Base-by-base conservation (phyloP, 1,140 invertebrate genomes). In the Formica exsecta region DNA sequence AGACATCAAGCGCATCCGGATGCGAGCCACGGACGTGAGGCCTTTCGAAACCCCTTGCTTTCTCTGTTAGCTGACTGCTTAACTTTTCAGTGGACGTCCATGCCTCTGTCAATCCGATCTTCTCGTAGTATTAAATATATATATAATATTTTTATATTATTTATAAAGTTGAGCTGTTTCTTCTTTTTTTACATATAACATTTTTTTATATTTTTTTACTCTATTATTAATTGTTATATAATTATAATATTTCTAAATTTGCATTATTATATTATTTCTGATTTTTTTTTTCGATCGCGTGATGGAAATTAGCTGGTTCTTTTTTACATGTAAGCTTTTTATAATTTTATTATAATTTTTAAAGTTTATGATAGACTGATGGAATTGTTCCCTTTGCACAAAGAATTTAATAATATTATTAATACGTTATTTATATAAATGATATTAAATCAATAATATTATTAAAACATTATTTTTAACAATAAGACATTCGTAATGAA, bases 1-100 rank as follows among this genome's bases (percentile, higher is more conserved):
- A 89, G 87, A 92, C 91, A 93, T 88, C 89, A 89, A 89, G 92
- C 94, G 92, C 91, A 92, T 93, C 94, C 94, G 93, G 93, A 94
- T 93, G 91, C 92, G 90, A 93, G 89, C 86, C 89, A 91, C 87
- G 92, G 88, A 94, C 93, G 92, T 92, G 93, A 91, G 79, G 88
- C 89, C 87, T 92, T 80, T 85, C 86, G 83, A 85, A 90, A 86
- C 85, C 62, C 68, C 74, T 68, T 66, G 85, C 77, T 87, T 87
- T 85, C 80, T 84, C 79, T 44, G 29, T 44, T 44, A 61, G 79
- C 19, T 41, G 68, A 61, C 79, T 83, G 62, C 79, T 83, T 83
- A 83, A 61, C 62, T 73, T 83, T 74, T 74, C 79, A 81, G 54
- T 44, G 54, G 36, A 54, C 61, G 66, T 83, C 25, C 68, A 25